phyloP scores from a whole-genome alignment of 2,888 invertebrate genomes.

The Eupithecia subumbrata region DNA sequence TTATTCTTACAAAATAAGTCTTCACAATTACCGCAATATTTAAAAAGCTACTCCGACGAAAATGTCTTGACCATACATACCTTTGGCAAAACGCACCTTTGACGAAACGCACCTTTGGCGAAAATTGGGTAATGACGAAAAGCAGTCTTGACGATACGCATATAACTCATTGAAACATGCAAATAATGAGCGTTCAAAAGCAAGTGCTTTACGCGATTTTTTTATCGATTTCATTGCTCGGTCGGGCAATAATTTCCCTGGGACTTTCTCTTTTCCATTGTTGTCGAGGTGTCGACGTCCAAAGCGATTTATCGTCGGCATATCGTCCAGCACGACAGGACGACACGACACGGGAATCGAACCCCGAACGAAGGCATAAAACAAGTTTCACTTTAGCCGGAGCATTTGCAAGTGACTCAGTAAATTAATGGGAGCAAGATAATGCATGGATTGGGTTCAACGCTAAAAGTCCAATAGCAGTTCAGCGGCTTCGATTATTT shows the following conservation, averaged over 20 bases:
- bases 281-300: constrained; percentile 70
- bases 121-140: too few relatives aligned
- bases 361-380: constrained; percentile 63
- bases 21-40: background rate
- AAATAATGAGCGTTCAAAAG: constrained; percentile 10
- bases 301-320: constrained; percentile 71
- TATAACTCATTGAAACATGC: background rate
- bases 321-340: constrained; percentile 64
- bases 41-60: too few relatives aligned
- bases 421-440: constrained; percentile 39
- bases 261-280: constrained; percentile 80
- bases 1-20: background rate
- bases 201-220: constrained; percentile 51
- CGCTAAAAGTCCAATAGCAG: constrained; percentile 23
- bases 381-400: constrained; percentile 55
- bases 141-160: too few relatives aligned
- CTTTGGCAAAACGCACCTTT: too few relatives aligned
- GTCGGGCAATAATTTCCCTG: constrained; percentile 64
- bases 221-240: constrained; percentile 58
- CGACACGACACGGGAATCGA: constrained; percentile 73
- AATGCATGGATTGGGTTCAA: constrained; percentile 35
- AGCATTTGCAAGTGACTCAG: constrained; percentile 41
- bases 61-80: too few relatives aligned
- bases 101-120: too few relatives aligned
- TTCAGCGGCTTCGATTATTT: background rate